phyloP scores from a whole-genome alignment of 2,113 vertebrate species.

The Microcebus ravelobensis region DNA sequence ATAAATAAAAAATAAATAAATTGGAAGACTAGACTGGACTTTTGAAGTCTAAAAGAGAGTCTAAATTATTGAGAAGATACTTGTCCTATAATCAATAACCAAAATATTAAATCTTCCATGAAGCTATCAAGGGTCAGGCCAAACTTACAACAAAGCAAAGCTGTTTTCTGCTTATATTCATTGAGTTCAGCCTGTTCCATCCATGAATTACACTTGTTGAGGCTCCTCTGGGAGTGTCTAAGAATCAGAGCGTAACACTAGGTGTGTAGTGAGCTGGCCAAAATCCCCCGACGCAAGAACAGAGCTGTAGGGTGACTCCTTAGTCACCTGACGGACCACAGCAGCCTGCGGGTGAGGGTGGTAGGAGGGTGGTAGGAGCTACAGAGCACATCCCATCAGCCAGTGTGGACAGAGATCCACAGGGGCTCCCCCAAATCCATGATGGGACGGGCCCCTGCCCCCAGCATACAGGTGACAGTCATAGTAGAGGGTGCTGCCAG shows the following conservation, averaged over 20 bases:
- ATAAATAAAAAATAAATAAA: no score
- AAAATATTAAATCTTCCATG: not conserved
- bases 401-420: not conserved
- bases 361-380: not conserved
- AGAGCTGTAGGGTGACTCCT: not conserved
- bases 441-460: fast-evolving
- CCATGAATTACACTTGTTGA: no score
- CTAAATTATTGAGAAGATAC: not conserved
- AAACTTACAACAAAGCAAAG: not conserved
- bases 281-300: not conserved
- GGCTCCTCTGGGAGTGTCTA: not conserved
- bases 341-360: no score
- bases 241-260: not conserved
- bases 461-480: fast-evolving
- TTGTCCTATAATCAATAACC: not conserved
- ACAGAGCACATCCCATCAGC: not conserved
- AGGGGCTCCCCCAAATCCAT: no score
- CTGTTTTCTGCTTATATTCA: not conserved
- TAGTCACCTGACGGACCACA: not conserved
- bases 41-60: not conserved
- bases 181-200: not conserved
- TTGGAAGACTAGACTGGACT: not conserved
- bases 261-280: not conserved
- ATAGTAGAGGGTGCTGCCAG: not conserved
- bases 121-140: not conserved